Evolutionary conservation across 2,888 invertebrate species (phyloP).

Genomic region (Ommatoiulus sabulosus): DNA sequence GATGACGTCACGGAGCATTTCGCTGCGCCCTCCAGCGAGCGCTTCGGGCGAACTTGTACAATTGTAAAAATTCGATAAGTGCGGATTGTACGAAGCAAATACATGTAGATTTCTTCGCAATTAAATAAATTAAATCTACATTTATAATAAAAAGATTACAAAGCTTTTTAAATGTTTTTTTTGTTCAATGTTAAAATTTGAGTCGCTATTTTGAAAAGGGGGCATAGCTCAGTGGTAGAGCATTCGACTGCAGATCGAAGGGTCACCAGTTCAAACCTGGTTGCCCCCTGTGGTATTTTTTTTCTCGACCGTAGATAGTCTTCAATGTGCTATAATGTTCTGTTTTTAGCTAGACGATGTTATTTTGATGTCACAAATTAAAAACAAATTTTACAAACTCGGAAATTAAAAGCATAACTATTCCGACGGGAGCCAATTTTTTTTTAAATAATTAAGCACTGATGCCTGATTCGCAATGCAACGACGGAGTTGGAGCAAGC

Average conservation of each 20-base stretch:
- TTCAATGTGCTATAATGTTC: too few species aligned
- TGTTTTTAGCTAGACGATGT: too few species aligned
- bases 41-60: not conserved
- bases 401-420: too few species aligned
- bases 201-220: not conserved
- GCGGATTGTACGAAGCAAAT: not conserved
- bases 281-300: constrained; percentile 47
- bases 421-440: too few species aligned
- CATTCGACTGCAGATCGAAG: constrained; percentile 56
- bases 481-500: too few species aligned
- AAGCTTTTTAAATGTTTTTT: not conserved
- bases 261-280: constrained; percentile 56
- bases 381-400: too few species aligned
- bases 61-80: not conserved
- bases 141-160: not conserved
- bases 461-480: too few species aligned
- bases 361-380: too few species aligned
- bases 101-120: not conserved
- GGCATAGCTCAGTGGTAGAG: constrained; percentile 57
- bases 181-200: not conserved
- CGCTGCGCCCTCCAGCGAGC: not conserved
- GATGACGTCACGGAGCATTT: not conserved
- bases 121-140: not conserved
- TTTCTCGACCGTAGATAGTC: not conserved
- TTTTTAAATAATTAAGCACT: too few species aligned